Evolutionary conservation across 2,797 vertebrate species (phyloP).

Genomic region (Ctenopoma multispine): DNA sequence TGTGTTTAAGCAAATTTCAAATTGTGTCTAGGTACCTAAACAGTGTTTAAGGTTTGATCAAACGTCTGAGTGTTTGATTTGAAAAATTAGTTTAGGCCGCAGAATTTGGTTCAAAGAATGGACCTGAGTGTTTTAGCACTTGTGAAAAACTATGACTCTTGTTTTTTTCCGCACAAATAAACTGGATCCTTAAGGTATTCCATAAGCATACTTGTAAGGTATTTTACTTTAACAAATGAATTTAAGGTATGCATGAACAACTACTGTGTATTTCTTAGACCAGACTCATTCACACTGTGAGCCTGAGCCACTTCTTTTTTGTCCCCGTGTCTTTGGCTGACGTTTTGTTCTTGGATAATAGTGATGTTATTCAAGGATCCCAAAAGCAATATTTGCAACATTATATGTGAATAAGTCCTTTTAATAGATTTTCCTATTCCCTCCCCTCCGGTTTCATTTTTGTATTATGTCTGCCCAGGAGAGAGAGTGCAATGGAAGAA

Average conservation of each 20-base stretch:
- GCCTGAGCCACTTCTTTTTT: conserved; percentile 47
- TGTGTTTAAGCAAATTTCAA: no score
- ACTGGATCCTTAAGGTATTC: background rate
- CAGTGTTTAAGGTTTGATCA: no score
- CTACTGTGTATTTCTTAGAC: background rate
- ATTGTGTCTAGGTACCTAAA: no score
- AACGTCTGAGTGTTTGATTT: no score
- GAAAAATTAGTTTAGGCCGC: no score
- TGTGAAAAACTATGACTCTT: no score
- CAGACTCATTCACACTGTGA: conserved; percentile 18
- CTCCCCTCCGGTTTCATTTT: conserved; percentile 68
- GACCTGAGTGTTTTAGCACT: no score
- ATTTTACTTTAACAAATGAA: conserved; percentile 15
- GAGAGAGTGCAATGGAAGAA: background rate
- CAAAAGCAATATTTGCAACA: conserved; percentile 76
- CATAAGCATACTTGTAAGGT: background rate
- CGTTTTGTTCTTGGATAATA: conserved; percentile 66
- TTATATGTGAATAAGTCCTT: conserved; percentile 74
- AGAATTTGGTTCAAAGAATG: no score
- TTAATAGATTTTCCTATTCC: conserved; percentile 77
- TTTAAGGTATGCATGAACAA: background rate
- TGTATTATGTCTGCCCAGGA: conserved; percentile 82
- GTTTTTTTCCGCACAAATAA: background rate
- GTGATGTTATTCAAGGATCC: conserved; percentile 75
- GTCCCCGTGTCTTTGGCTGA: conserved; percentile 53